Evolutionary conservation across 2,113 vertebrate species (phyloP), one percentile per base, ranked within the genome.

Genomic region (Sturnus vulgaris): DNA sequence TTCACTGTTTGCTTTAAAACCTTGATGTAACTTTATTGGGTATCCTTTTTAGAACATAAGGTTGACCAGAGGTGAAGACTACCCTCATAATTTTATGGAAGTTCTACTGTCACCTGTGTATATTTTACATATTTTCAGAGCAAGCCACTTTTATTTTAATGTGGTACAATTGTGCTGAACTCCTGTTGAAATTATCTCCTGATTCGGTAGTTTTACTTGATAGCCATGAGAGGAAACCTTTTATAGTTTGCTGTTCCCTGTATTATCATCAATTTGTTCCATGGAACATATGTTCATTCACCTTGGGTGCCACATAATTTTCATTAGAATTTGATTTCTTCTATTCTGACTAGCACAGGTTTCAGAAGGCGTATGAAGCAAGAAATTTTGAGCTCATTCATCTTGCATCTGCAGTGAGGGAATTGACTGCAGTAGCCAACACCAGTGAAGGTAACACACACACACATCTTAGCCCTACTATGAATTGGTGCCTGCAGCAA

Each of bases 391-490:
- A 22, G 14, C 11, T 86, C 19, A 7, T 82, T 57, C 53, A 5
- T 44, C 30, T 56, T 71, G 5, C 28, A 25, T 23, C 15, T 60
- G 25, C 15, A 53, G 30, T 3, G 12, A 72, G 15, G n/a, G 23
- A 87, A 76, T 24, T 23, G 40, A 25, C 15, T 42, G 35, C 50
- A 77, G 57, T 4, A 76, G n/a, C 49, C 73, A 87, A 27, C 22
- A 76, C 12, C 28, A 33, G 4, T 7, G 15, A 35, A 56, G 30
- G 33, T 21, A 73, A 66, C 35, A 66, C 42, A 80, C 21, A 80
- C 21, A 46, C 0, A 0, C 23, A 24, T 22, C 20, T 68, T 57
- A 55, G 17, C 30, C 28, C 12, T 52, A 19, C 16, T 82, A 31
- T 0, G 11, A n/a, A 19, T 13, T 31, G 40, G 27, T 68, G 31